A percentile compares a stretch with the other conserved stretches of the same genome.
Evolutionary conservation across 1,140 invertebrate genomes (phyloP).

Genomic region (Dufourea novaeangliae): DNA sequence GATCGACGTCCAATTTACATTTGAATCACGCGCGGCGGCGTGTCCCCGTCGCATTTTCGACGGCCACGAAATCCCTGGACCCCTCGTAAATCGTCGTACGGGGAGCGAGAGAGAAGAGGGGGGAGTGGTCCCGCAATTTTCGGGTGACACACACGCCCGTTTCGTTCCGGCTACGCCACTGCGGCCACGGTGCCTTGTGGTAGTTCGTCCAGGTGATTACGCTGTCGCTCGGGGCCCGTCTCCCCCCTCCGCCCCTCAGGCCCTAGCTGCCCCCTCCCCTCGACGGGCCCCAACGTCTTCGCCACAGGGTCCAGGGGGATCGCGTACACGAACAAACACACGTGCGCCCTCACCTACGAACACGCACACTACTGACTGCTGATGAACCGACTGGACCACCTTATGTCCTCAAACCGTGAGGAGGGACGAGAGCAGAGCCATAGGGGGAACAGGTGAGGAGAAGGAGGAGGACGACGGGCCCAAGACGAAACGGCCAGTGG

Average conservation of each 20-base stretch:
- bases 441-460: constrained; percentile 54
- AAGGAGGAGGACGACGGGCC: constrained; percentile 49
- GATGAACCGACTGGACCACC: constrained; percentile 65
- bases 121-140: constrained; percentile 53
- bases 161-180: constrained; percentile 58
- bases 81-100: constrained; percentile 58
- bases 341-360: too few relatives aligned
- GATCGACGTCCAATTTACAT: constrained; percentile 62
- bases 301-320: not conserved
- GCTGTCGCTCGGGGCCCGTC: constrained; percentile 77
- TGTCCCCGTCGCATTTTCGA: constrained; percentile 34
- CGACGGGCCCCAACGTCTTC: constrained; percentile 26
- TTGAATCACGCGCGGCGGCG: constrained; percentile 60
- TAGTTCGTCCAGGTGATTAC: constrained; percentile 80
- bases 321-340: too few relatives aligned
- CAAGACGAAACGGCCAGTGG: constrained; percentile 42
- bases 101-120: not conserved
- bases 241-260: constrained; percentile 27
- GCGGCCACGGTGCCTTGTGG: constrained; percentile 54
- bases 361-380: not conserved
- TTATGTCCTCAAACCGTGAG: constrained; percentile 73
- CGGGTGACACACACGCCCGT: constrained; percentile 39
- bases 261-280: constrained; percentile 27
- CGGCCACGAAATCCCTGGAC: constrained; percentile 39
- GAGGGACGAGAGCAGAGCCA: constrained; percentile 28